phyloP scores from a whole-genome alignment of 2,888 invertebrate species.

The Drosophila koepferae region DNA sequence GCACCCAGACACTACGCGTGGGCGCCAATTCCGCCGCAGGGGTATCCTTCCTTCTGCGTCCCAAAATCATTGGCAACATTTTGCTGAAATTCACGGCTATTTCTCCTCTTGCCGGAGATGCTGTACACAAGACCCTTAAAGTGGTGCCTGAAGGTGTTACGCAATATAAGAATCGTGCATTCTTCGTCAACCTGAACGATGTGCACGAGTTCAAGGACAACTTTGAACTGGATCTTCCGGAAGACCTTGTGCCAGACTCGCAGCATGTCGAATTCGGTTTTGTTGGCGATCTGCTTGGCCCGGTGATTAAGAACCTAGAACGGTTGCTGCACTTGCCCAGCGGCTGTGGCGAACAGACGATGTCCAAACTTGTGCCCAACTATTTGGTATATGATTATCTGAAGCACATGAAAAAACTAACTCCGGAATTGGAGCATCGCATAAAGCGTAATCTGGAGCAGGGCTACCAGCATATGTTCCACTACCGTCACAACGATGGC shows the following conservation, averaged over 20 bases:
- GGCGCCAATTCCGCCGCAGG: constrained; percentile 90
- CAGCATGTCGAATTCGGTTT: constrained; percentile 87
- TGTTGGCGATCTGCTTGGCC: constrained; percentile 88
- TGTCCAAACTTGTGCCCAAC: constrained; percentile 89
- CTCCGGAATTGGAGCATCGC: constrained; percentile 88
- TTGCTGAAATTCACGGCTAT: constrained; percentile 91
- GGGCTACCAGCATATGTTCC: constrained; percentile 96
- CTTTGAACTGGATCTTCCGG: constrained; percentile 91
- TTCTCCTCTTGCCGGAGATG: constrained; percentile 92
- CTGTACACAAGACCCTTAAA: constrained; percentile 89
- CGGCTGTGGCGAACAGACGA: constrained; percentile 91
- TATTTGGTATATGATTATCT: constrained; percentile 93
- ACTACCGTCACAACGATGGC: constrained; percentile 93
- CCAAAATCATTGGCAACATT: constrained; percentile 89
- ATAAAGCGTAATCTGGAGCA: constrained; percentile 88
- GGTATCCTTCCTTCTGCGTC: constrained; percentile 93
- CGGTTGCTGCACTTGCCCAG: constrained; percentile 88
- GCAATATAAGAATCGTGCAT: constrained; percentile 90
- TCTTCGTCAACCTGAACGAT: constrained; percentile 89
- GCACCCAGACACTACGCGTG: constrained; percentile 89
- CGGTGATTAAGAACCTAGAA: constrained; percentile 88
- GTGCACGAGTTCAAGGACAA: constrained; percentile 87
- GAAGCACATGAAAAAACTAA: constrained; percentile 88
- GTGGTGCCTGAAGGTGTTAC: constrained; percentile 94
- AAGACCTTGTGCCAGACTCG: constrained; percentile 89